phyloP scores from a whole-genome alignment of 53 echinoderm and acorn worm genomes.

The Henricia sp. region DNA sequence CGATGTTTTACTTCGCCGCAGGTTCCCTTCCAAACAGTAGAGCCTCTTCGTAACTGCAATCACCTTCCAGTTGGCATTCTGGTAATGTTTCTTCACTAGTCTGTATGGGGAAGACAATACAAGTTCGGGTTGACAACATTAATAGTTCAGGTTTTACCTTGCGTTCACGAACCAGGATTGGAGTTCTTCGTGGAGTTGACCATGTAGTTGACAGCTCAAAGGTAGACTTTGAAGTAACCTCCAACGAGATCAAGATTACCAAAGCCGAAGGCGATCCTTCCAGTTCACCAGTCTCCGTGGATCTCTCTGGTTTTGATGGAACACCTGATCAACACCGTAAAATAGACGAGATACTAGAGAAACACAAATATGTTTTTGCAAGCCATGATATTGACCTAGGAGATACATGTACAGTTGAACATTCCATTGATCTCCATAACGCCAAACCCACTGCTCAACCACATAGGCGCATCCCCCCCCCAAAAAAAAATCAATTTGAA shows the following conservation, averaged over 20 bases:
- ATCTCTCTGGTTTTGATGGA: neutral
- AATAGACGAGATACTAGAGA: neutral
- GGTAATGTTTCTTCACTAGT: neutral
- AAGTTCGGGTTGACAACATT: conserved; percentile 5
- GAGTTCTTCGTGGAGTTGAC: neutral
- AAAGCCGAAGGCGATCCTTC: neutral
- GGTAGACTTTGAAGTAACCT: neutral
- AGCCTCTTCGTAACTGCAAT: neutral
- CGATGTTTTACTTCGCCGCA: too few species aligned
- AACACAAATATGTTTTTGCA: neutral
- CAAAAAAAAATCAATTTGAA: neutral
- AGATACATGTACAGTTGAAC: too few species aligned
- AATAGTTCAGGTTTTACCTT: neutral
- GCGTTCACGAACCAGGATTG: neutral
- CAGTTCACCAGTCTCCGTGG: neutral
- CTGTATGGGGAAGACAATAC: neutral
- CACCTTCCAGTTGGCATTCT: conserved; percentile 23
- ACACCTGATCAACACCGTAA: too few species aligned
- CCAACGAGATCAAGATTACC: neutral
- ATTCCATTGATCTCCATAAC: too few species aligned
- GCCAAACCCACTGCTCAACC: neutral
- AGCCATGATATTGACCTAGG: neutral
- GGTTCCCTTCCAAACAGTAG: neutral
- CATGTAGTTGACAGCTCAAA: neutral
- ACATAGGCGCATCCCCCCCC: neutral